Conservation (phyloP, 2,888 invertebrate genomes). For the Aspidiotus rigidus region DNA sequence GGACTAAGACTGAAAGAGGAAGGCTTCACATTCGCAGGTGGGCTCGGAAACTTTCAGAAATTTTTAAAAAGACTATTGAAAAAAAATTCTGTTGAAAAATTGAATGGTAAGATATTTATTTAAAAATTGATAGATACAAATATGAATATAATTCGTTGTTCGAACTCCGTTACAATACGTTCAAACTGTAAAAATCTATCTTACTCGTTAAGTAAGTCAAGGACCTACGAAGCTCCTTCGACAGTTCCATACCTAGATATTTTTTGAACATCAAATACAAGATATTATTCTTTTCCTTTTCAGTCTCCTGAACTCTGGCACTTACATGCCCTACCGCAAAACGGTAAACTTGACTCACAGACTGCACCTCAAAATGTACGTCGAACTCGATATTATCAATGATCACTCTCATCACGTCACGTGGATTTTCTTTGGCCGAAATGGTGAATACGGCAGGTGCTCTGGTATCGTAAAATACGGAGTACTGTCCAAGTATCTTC, state of each 20-base stretch:
- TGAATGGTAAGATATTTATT: too few relatives aligned
- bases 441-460: slow-evolving; percentile 15
- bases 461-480: not conserved
- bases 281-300: not conserved
- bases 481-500: slow-evolving; percentile 1
- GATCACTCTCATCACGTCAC: slow-evolving; percentile 11
- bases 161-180: too few relatives aligned
- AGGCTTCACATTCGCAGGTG: too few relatives aligned
- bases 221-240: slow-evolving; percentile 20
- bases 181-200: slow-evolving; percentile 22
- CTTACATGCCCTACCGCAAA: not conserved
- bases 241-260: slow-evolving; percentile 20
- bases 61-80: too few relatives aligned
- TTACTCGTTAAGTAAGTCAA: slow-evolving; percentile 21
- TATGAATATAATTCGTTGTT: slow-evolving; percentile 3
- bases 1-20: too few relatives aligned
- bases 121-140: not conserved
- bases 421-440: slow-evolving; percentile 21
- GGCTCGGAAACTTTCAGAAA: too few relatives aligned
- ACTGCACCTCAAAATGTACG: not conserved
- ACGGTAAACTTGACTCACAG: slow-evolving; percentile 3
- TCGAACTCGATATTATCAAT: slow-evolving; percentile 16
- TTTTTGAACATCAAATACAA: slow-evolving; percentile 14
- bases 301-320: slow-evolving; percentile 13
- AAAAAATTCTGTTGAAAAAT: too few relatives aligned